phyloP scores from a whole-genome alignment of 2,888 invertebrate species.

The Apantesis nais region DNA sequence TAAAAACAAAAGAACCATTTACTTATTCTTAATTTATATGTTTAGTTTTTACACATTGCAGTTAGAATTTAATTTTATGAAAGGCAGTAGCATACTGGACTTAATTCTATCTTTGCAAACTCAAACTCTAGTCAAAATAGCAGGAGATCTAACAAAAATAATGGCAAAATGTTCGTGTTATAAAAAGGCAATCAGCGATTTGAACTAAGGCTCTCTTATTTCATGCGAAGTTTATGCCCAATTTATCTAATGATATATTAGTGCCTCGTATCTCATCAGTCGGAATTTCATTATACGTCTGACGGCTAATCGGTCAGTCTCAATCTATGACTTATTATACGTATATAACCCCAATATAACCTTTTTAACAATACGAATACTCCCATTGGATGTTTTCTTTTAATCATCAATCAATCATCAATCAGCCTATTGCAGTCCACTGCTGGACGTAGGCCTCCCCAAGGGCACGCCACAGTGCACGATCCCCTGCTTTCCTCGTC shows the following conservation, averaged over 20 bases:
- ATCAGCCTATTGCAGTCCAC: too few species aligned
- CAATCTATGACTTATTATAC: not conserved
- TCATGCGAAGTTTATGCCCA: not conserved
- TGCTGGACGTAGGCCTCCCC: too few species aligned
- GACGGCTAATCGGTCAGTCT: not conserved
- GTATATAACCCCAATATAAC: not conserved
- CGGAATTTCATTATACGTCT: conserved; percentile 2
- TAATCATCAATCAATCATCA: too few species aligned
- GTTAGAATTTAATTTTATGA: not conserved
- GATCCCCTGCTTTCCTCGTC: too few species aligned
- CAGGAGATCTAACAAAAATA: not conserved
- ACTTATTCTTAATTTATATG: too few species aligned
- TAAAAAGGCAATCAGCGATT: not conserved
- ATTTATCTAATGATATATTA: not conserved
- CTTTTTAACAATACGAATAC: not conserved
- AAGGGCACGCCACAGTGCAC: too few species aligned
- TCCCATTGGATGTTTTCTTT: not conserved
- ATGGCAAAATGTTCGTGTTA: not conserved
- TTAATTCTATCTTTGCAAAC: not conserved
- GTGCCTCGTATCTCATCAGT: not conserved
- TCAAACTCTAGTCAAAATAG: not conserved
- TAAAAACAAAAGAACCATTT: not conserved
- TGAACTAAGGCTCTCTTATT: not conserved
- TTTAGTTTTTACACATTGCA: not conserved
- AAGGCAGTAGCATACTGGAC: not conserved